A percentile compares a stretch with the other conserved stretches of the same genome.
phyloP scores from a whole-genome alignment of 1,140 invertebrate genomes.

The Monomorium pharaonis region DNA sequence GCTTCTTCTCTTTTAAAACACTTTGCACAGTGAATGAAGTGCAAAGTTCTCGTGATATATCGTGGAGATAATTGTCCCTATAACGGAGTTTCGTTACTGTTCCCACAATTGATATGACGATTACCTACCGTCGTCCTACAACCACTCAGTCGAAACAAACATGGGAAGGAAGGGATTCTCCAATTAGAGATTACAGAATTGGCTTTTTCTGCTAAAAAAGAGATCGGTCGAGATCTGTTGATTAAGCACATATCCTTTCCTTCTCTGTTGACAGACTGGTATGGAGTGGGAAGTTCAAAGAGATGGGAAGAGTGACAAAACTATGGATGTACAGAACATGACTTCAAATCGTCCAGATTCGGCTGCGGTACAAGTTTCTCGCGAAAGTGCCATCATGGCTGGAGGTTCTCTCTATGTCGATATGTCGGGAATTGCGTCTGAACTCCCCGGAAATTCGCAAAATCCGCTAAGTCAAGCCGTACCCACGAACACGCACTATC shows the following conservation, averaged over 20 bases:
- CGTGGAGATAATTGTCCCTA: slow-evolving; percentile 18
- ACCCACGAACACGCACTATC: slow-evolving; percentile 26
- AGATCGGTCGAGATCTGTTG: slow-evolving; percentile 76
- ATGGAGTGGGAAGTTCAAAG: slow-evolving; percentile 80
- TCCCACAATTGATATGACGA: slow-evolving; percentile 64
- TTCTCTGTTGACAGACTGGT: slow-evolving; percentile 89
- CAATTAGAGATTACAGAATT: slow-evolving; percentile 70
- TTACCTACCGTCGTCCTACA: slow-evolving; percentile 53
- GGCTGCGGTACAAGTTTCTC: slow-evolving; percentile 74
- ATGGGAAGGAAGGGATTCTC: slow-evolving; percentile 82
- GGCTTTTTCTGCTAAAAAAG: slow-evolving; percentile 70
- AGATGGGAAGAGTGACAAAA: slow-evolving; percentile 82
- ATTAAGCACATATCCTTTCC: slow-evolving; percentile 87
- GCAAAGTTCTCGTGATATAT: slow-evolving; percentile 41
- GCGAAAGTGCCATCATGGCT: slow-evolving; percentile 77
- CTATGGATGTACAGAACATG: slow-evolving; percentile 78
- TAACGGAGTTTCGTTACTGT: slow-evolving; percentile 75
- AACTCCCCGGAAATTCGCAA: slow-evolving; percentile 62
- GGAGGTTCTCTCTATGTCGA: slow-evolving; percentile 75
- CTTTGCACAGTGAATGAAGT: slow-evolving; percentile 32
- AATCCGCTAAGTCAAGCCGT: slow-evolving; percentile 48
- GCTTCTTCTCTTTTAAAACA: slow-evolving; percentile 25
- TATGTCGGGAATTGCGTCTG: slow-evolving; percentile 69
- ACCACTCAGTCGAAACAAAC: slow-evolving; percentile 71
- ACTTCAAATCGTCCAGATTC: slow-evolving; percentile 73